Evolutionary conservation across 2,797 vertebrate species (phyloP).

Genomic region (Tolypeutes matacus): DNA sequence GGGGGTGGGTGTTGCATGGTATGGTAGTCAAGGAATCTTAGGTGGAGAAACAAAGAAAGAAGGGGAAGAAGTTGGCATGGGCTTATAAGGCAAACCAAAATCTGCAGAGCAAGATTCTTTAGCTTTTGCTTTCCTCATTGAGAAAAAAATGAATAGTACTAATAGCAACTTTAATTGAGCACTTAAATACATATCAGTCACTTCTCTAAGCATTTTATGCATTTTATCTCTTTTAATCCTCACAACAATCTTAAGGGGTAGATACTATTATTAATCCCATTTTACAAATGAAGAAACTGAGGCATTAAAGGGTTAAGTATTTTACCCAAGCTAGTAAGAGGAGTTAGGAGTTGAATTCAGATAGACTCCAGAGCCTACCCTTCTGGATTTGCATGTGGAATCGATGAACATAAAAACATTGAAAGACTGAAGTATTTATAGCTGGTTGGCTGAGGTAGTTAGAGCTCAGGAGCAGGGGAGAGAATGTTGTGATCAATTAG

Average conservation of each 20-base stretch:
- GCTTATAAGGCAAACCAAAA: slow-evolving; percentile 31
- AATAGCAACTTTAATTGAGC: background rate
- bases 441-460: background rate
- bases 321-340: background rate
- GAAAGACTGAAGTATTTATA: background rate
- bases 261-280: background rate
- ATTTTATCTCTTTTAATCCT: slow-evolving; percentile 13
- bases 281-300: slow-evolving; percentile 34
- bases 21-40: slow-evolving; percentile 7
- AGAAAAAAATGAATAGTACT: background rate
- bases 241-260: slow-evolving; percentile 6
- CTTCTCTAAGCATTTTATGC: background rate
- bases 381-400: background rate
- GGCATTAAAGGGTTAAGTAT: background rate
- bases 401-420: background rate
- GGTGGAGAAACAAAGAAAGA: slow-evolving; percentile 38
- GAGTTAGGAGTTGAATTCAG: slow-evolving; percentile 49
- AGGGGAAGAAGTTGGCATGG: background rate
- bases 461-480: background rate
- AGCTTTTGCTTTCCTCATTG: background rate
- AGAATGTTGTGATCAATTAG: background rate
- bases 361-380: background rate
- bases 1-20: background rate
- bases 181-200: background rate
- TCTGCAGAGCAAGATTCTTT: background rate